phyloP scores from a whole-genome alignment of 2,888 invertebrate species.

The Mellilla xanthometata region DNA sequence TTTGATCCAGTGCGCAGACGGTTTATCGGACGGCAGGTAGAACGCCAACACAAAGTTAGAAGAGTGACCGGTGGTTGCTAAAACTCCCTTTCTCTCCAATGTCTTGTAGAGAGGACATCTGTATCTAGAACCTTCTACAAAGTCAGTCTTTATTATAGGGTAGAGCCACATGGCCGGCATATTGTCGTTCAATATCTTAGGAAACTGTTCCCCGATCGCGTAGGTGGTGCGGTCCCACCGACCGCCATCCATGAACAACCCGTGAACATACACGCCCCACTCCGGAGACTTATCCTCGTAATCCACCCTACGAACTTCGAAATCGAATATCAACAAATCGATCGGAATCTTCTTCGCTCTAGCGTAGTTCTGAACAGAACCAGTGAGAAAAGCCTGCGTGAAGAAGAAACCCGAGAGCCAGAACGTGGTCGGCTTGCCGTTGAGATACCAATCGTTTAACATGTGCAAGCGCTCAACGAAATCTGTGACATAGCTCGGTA shows the following conservation, averaged over 20 bases:
- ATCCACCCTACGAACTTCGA: constrained; percentile 81
- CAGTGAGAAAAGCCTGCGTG: constrained; percentile 95
- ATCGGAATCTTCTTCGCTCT: constrained; percentile 93
- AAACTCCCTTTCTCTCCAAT: constrained; percentile 88
- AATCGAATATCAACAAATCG: constrained; percentile 90
- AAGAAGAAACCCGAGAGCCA: constrained; percentile 98
- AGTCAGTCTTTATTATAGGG: constrained; percentile 81
- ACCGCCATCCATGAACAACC: constrained; percentile 93
- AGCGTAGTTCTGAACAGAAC: constrained; percentile 95
- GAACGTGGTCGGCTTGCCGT: constrained; percentile 91
- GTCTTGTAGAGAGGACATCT: constrained; percentile 92
- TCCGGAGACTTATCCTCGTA: constrained; percentile 66
- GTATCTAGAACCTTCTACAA: constrained; percentile 83
- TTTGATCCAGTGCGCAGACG: constrained; percentile 90
- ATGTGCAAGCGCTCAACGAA: constrained; percentile 89
- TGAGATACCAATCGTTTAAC: constrained; percentile 85
- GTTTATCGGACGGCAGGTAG: constrained; percentile 85
- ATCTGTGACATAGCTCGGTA: constrained; percentile 92
- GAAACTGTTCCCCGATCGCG: constrained; percentile 88
- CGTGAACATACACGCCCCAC: constrained; percentile 87
- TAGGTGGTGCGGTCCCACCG: constrained; percentile 87
- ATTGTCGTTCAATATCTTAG: constrained; percentile 90
- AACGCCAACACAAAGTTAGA: constrained; percentile 92
- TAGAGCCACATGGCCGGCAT: constrained; percentile 91
- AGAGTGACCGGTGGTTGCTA: constrained; percentile 93